Evolutionary conservation across 2,888 invertebrate genomes (phyloP).

Genomic region (Notocelia uddmanniana): DNA sequence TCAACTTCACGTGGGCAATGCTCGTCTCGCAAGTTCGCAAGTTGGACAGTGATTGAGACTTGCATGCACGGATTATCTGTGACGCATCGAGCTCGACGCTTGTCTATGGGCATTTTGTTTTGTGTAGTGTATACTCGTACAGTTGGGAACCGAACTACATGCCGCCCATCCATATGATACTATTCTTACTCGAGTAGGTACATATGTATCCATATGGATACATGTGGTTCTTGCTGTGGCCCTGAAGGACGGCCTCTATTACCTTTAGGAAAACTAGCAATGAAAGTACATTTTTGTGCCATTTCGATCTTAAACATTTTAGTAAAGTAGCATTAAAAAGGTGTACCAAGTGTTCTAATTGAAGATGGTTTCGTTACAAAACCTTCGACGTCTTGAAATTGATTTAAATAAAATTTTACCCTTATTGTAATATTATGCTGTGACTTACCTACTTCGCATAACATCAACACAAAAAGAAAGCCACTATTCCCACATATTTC

Average conservation of each 20-base stretch:
- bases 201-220: background rate
- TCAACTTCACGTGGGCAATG: background rate
- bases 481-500: conserved; percentile 33
- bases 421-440: background rate
- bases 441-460: background rate
- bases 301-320: too few relatives aligned
- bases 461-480: conserved; percentile 12
- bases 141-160: background rate
- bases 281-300: too few relatives aligned
- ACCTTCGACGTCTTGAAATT: background rate
- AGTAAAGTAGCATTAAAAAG: too few relatives aligned
- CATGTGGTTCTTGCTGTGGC: background rate
- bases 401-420: background rate
- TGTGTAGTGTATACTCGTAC: background rate
- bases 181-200: background rate
- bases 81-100: conserved; percentile 23
- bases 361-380: too few relatives aligned
- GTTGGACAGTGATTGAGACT: conserved; percentile 39
- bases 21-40: conserved; percentile 28
- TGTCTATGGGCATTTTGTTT: conserved; percentile 23
- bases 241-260: too few relatives aligned
- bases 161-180: background rate
- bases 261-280: too few relatives aligned
- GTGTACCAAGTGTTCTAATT: too few relatives aligned
- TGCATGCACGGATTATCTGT: conserved; percentile 34